Evolutionary conservation across 2,888 invertebrate genomes (phyloP).

Genomic region (Myathropa florea): DNA sequence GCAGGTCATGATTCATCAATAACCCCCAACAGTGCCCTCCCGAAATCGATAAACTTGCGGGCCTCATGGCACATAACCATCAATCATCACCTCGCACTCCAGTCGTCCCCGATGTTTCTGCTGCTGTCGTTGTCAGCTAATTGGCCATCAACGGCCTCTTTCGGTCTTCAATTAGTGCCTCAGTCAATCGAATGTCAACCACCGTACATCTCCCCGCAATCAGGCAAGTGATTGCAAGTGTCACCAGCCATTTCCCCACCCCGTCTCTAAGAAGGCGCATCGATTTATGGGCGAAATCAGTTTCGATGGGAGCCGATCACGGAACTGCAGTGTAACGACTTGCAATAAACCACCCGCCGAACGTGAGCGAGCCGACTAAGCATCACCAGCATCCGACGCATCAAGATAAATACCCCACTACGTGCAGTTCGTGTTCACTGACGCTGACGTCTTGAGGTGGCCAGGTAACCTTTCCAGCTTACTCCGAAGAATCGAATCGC

Average conservation of each 20-base stretch:
- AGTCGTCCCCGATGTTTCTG: not conserved
- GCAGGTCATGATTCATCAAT: not conserved
- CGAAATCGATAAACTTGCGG: not conserved
- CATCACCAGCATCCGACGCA: not conserved
- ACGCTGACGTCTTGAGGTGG: not conserved
- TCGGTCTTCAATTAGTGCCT: conserved; percentile 55
- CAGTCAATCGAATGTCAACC: conserved; percentile 44
- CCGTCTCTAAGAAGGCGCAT: not conserved
- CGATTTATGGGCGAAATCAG: conserved; percentile 57
- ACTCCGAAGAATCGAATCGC: conserved; percentile 22
- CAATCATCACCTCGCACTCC: not conserved
- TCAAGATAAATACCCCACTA: not conserved
- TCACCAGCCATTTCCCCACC: not conserved
- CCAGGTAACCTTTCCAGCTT: not conserved
- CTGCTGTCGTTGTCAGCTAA: conserved; percentile 15
- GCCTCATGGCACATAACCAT: not conserved
- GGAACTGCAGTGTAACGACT: conserved; percentile 41
- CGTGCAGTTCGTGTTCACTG: not conserved
- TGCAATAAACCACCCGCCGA: conserved; percentile 25
- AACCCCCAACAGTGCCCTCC: not conserved
- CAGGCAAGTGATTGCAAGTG: conserved; percentile 15
- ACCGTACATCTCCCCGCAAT: conserved; percentile 1
- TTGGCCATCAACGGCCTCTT: conserved; percentile 37
- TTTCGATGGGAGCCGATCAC: conserved; percentile 58
- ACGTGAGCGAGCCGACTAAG: not conserved